Evolutionary conservation across 2,888 invertebrate genomes (phyloP).

Genomic region (Drosophila multiciliata): DNA sequence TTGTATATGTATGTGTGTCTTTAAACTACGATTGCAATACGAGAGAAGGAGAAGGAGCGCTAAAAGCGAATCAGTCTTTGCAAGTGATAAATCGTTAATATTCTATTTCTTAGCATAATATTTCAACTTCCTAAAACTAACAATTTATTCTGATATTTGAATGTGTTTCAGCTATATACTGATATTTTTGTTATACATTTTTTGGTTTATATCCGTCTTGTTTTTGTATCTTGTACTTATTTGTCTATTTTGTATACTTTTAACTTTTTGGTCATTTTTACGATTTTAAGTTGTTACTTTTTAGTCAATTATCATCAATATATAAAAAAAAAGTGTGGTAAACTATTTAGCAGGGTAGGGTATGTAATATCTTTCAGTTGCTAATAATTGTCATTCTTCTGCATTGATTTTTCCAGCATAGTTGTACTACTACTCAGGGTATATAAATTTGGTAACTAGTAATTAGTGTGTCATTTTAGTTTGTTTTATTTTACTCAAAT

Average conservation of each 20-base stretch:
- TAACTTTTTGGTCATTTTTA: not conserved
- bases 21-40: constrained; percentile 10
- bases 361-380: not conserved
- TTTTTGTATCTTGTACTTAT: not conserved
- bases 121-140: not conserved
- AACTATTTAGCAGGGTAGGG: not conserved
- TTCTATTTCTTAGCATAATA: not conserved
- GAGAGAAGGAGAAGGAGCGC: constrained; percentile 2
- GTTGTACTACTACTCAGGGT: not conserved
- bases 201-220: not conserved
- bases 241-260: not conserved
- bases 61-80: constrained; percentile 4
- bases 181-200: not conserved
- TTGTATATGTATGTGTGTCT: constrained; percentile 5
- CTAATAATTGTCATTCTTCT: not conserved
- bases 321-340: not conserved
- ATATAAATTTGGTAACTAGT: constrained; percentile 4
- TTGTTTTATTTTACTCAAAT: constrained; percentile 1
- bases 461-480: constrained; percentile 6
- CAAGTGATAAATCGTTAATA: not conserved
- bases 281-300: not conserved
- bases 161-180: not conserved
- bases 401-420: not conserved
- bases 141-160: not conserved
- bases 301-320: not conserved